Evolutionary conservation across 2,797 vertebrate species (phyloP).

Genomic region (Hirundo rustica): DNA sequence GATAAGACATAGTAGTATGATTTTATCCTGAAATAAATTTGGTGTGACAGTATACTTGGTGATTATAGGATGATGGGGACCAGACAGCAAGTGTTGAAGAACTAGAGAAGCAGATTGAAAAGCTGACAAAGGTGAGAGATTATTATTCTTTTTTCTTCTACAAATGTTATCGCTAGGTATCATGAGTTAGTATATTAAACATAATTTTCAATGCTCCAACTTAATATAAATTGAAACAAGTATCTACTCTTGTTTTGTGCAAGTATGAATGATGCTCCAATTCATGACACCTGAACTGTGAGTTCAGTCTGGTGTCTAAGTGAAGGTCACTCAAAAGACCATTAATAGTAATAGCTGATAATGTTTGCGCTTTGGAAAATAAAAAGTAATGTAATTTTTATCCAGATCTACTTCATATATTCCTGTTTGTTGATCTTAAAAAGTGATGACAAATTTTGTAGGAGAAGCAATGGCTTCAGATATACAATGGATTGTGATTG

Average conservation of each 20-base stretch:
- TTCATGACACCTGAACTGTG: background rate
- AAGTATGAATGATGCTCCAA: background rate
- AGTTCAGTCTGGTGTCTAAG: background rate
- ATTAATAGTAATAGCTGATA: background rate
- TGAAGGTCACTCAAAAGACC: background rate
- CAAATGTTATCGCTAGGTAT: background rate
- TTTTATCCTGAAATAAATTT: constrained; percentile 12
- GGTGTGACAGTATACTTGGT: constrained; percentile 39
- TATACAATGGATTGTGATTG: background rate
- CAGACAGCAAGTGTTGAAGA: constrained; percentile 89
- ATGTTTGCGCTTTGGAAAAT: background rate
- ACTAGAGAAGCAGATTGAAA: constrained; percentile 94
- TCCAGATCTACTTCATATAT: background rate
- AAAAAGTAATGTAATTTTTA: background rate
- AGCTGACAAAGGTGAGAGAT: constrained; percentile 86
- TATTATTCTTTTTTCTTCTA: background rate
- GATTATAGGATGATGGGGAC: constrained; percentile 86
- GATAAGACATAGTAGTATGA: background rate
- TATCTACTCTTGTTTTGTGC: background rate
- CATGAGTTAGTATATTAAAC: background rate
- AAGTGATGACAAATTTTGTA: background rate
- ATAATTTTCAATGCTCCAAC: background rate
- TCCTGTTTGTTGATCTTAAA: background rate
- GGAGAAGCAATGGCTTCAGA: background rate
- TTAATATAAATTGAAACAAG: background rate